Evolutionary conservation across 2,888 invertebrate genomes (phyloP), one percentile per base, ranked within the genome.

Genomic region (Drosophila tanythrix): DNA sequence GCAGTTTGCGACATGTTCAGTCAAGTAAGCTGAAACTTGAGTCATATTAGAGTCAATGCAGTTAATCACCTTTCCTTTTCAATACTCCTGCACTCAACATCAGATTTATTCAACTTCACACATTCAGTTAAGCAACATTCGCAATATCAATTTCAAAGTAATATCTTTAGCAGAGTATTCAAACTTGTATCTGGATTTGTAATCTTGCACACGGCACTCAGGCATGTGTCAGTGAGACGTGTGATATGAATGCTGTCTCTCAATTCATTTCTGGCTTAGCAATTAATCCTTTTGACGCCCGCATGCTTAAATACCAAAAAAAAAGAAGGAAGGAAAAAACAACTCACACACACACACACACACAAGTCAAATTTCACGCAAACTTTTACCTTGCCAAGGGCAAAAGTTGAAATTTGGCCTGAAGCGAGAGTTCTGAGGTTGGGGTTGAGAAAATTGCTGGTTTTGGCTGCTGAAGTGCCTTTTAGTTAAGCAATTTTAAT

Each of bases 401-500:
- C 60, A 31, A 40, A 75, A 61, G 48, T 80, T 82, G 46, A 64
- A 73, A 73, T 69, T 73, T 69, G 35, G 36, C 73, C 66, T 56
- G 29, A 78, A 60, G 61, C 21, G 38, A 18, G 27, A 0, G 6
- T 13, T 13, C 6, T 43, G 6, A 43, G 43, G 46, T 46, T 8
- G 18, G 18, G 33, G 18, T 18, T 4, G 35, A 15, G 55, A 48
- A 77, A 46, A 52, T 52, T 48, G 40, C 60, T 55, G 58, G 55
- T 56, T 59, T 59, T 55, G 70, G 52, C 48, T 70, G 50, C 58
- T 82, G 61, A 74, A 85, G 75, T 73, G 70, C 63, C 61, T 79
- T 80, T 82, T 62, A 70, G 80, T 89, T 85, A 77, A 84, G 82
- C 88, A 89, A 85, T 82, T 80, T 88, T 82, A 89, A 82, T 85